Evolutionary conservation across 2,113 vertebrate species (phyloP).

Genomic region (Dipodomys spectabilis): DNA sequence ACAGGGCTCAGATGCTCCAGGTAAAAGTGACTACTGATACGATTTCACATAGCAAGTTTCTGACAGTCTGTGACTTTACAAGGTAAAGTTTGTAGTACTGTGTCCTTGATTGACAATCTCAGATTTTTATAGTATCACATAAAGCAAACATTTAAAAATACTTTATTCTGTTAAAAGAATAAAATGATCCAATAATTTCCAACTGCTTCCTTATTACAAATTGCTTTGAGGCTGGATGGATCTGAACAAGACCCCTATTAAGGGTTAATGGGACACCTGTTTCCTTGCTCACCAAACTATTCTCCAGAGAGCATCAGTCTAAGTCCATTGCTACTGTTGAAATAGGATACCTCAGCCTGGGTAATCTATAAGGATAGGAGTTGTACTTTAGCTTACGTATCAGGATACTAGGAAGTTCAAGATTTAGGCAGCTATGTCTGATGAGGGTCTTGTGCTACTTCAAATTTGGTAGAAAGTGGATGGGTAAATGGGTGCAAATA

Average conservation of each 20-base stretch:
- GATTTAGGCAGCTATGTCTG: not conserved
- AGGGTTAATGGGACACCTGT: not conserved
- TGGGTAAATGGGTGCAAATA: not conserved
- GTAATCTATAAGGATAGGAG: not conserved
- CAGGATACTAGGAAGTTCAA: not conserved
- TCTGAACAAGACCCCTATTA: not conserved
- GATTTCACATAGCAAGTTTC: not conserved
- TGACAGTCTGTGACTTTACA: not conserved
- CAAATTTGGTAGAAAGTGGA: not conserved
- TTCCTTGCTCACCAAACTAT: not conserved
- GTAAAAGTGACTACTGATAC: not conserved
- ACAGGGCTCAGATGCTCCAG: not conserved
- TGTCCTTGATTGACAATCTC: not conserved
- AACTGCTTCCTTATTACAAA: not conserved
- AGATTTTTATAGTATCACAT: not conserved
- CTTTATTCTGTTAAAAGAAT: not conserved
- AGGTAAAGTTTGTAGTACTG: not conserved
- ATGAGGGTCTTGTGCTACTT: not conserved
- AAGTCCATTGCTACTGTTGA: not conserved
- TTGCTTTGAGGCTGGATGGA: not conserved
- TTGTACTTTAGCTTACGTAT: not conserved
- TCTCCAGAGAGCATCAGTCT: not conserved
- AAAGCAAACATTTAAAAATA: not conserved
- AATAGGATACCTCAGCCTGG: not conserved
- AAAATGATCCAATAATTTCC: not conserved